phyloP scores from a whole-genome alignment of 2,797 vertebrate species.

The Anguilla megastoma region DNA sequence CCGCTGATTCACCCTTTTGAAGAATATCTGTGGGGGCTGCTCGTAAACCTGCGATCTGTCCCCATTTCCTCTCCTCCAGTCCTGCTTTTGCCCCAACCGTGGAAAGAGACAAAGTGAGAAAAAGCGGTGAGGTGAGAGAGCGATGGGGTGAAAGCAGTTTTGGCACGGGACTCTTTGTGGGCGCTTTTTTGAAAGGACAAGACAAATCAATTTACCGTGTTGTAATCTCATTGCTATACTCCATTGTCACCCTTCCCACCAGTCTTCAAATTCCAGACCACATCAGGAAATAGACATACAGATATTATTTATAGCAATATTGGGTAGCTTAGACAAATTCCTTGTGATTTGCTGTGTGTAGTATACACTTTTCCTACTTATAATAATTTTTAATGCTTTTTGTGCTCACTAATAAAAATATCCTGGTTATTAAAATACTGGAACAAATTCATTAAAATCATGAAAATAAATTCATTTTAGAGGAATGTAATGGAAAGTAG shows the following conservation, averaged over 20 bases:
- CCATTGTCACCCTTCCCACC: slow-evolving; percentile 37
- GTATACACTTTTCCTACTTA: background rate
- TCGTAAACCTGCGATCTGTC: slow-evolving; percentile 69
- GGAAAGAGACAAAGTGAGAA: slow-evolving; percentile 56
- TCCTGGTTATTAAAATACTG: background rate
- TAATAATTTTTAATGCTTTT: background rate
- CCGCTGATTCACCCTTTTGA: slow-evolving; percentile 77
- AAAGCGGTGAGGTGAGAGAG: slow-evolving; percentile 65
- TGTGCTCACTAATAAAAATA: background rate
- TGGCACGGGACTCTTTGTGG: slow-evolving; percentile 54
- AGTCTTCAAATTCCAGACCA: slow-evolving; percentile 27
- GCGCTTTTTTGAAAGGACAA: slow-evolving; percentile 44
- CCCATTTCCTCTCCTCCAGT: slow-evolving; percentile 67
- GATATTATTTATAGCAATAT: slow-evolving; percentile 12
- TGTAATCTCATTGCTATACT: slow-evolving; percentile 45
- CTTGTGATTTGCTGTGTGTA: background rate
- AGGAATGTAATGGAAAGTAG: background rate
- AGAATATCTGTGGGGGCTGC: slow-evolving; percentile 70
- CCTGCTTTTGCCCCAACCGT: slow-evolving; percentile 71
- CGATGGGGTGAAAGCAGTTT: slow-evolving; percentile 68
- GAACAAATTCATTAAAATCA: background rate
- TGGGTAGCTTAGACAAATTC: background rate
- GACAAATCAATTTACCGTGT: slow-evolving; percentile 45
- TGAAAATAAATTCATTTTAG: background rate
- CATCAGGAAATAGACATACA: slow-evolving; percentile 27